A percentile compares a stretch with the other conserved stretches of the same genome.
These are phyloP conservation scores for Chlamydotis undulata DNA, from an alignment of 2,113 vertebrate genomes.

Conservation along the genomic window DNA sequence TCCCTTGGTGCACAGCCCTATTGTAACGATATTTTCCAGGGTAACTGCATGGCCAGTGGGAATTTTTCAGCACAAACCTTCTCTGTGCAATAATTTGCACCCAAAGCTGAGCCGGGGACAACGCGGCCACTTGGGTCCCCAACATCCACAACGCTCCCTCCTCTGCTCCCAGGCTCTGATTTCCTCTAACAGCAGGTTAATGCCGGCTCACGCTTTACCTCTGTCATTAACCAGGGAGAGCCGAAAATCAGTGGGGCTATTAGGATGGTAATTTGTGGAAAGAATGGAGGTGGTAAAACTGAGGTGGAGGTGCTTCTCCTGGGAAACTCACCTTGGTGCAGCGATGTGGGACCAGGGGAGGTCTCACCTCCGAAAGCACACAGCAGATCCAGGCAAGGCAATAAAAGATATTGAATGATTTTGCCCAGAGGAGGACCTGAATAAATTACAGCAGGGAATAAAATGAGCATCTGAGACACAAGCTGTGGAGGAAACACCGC, in stretches of 20 bases:
- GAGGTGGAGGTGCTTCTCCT: neutral
- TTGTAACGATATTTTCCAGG: neutral
- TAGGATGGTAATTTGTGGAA: neutral
- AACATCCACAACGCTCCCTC: accelerated
- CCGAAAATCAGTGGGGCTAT: accelerated
- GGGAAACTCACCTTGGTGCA: neutral
- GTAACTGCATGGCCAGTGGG: accelerated
- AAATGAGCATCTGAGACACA: accelerated
- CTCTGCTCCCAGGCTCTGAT: neutral
- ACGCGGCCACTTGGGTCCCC: accelerated
- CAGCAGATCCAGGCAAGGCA: accelerated
- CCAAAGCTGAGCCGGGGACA: neutral
- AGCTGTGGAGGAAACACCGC: neutral
- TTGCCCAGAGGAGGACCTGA: neutral
- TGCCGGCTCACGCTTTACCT: neutral
- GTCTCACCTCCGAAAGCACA: accelerated
- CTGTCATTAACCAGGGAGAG: neutral
- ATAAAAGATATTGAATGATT: neutral
- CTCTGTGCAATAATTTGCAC: neutral
- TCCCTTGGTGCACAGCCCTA: neutral
- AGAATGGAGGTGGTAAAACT: neutral
- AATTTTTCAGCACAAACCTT: neutral
- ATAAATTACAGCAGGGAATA: neutral
- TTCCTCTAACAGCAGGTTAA: neutral
- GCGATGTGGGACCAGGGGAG: accelerated